Conservation (phyloP, 2,888 invertebrate genomes). For the Lasioglossum calceatum region DNA sequence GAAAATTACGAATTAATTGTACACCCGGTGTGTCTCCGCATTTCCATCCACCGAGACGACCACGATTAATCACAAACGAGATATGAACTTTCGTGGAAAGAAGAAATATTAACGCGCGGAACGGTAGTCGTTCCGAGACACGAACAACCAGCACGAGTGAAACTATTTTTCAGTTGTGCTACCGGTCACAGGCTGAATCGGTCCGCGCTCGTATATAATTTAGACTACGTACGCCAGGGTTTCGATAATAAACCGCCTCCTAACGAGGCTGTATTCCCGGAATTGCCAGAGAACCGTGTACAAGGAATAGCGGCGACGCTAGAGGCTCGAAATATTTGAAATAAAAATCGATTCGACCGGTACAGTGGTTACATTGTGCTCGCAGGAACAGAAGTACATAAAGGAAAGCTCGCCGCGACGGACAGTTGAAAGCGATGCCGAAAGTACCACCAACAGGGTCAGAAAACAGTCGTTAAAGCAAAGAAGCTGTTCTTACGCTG, state of each 20-base stretch:
- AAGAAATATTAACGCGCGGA: slow-evolving; percentile 14
- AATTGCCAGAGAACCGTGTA: too few relatives aligned
- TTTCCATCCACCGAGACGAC: background rate
- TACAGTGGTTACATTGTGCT: slow-evolving; percentile 19
- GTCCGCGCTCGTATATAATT: background rate
- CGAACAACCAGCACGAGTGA: background rate
- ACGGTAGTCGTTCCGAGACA: background rate
- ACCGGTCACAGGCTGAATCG: background rate
- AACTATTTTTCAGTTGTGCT: background rate
- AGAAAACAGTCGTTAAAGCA: slow-evolving; percentile 73
- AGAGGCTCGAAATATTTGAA: background rate
- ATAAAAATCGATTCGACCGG: slow-evolving; percentile 28
- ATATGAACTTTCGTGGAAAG: background rate
- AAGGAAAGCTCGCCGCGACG: slow-evolving; percentile 62
- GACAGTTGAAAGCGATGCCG: slow-evolving; percentile 77
- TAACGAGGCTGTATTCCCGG: too few relatives aligned
- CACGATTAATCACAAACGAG: background rate
- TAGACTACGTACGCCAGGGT: background rate
- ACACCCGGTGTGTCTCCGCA: background rate
- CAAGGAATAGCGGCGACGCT: too few relatives aligned
- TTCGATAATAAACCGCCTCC: background rate
- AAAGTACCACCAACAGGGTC: slow-evolving; percentile 69
- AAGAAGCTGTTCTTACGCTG: slow-evolving; percentile 66
- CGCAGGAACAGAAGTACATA: slow-evolving; percentile 24
- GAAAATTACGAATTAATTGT: slow-evolving; percentile 42